Base-by-base conservation (phyloP, 2,888 invertebrate genomes). In the Myopa testacea region DNA sequence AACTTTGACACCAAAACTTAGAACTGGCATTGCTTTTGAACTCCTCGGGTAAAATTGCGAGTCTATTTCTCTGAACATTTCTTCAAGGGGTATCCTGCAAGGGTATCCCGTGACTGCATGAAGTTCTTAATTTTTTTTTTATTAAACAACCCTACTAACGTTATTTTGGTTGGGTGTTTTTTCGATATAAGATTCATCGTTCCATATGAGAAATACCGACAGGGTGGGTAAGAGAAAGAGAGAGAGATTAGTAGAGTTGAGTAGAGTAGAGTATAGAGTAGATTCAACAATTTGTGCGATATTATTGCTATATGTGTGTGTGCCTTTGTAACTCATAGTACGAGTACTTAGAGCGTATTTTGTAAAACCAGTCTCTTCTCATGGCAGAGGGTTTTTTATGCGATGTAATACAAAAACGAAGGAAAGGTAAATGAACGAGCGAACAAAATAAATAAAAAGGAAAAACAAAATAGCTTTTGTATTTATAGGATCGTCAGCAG, bases 361-460 rank as follows among this genome's bases (percentile, higher is more conserved):
- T 68, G 16, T 19, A 63, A 68, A 68, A 68, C 68, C 68, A 45
- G 68, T 68, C 68, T 68, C 63, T 26, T 63, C 45, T 26, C 73
- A 73, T 60, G 60, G 73, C 26, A 63, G 37, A 45, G 62, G 62
- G 38, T 26, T 69, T 69, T 50, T 38, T 34, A 65, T 19, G 16
- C 26, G 26, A 70, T 34, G 4, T 70, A 70, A 34, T 52, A 10
- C 34, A 26, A 68, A 75, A 78, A 63, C 62, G 65, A 63, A 73
- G 26, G n/a, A 78, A 78, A 75, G 74, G 72, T 78, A 78, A 78
- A 78, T 58, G 75, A 75, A 78, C 72, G 55, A 62, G 69, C 50
- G 77, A 78, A 74, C 26, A 50, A 26, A 26, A 26, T 26, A 63
- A 62, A 58, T 37, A 76, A 69, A 58, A 67, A 52, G 37, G n/a